Conservation (phyloP, 1,140 invertebrate species). For the Bradysia coprophila region DNA sequence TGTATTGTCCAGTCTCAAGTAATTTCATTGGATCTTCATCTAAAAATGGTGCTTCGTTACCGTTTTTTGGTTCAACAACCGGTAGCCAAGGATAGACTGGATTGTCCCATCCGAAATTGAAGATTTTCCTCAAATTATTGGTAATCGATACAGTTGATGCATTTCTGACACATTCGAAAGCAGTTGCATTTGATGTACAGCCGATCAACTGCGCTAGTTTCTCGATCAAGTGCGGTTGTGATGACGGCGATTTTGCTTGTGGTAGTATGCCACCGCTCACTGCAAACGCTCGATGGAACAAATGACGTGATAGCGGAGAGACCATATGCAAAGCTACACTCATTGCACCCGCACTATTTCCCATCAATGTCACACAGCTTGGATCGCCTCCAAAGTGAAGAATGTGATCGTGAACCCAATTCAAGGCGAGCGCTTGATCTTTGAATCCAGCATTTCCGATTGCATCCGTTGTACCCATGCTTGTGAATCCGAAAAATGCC, state of each 20-base stretch:
- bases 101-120: slow-evolving; percentile 9
- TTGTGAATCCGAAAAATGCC: slow-evolving; percentile 37
- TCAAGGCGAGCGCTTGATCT: slow-evolving; percentile 38
- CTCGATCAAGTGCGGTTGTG: slow-evolving; percentile 27
- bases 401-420: slow-evolving; percentile 44
- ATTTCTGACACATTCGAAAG: not conserved
- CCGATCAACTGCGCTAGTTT: slow-evolving; percentile 21
- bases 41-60: slow-evolving; percentile 40
- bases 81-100: slow-evolving; percentile 27
- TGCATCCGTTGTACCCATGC: slow-evolving; percentile 27
- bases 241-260: slow-evolving; percentile 15
- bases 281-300: slow-evolving; percentile 32
- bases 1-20: slow-evolving; percentile 28
- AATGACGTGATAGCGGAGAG: slow-evolving; percentile 29
- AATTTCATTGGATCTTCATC: slow-evolving; percentile 29
- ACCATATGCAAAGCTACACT: slow-evolving; percentile 33
- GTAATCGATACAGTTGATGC: slow-evolving; percentile 2
- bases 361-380: slow-evolving; percentile 33
- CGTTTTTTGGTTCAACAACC: slow-evolving; percentile 39
- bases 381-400: slow-evolving; percentile 43
- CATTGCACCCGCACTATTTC: slow-evolving; percentile 40
- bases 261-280: slow-evolving; percentile 17
- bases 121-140: slow-evolving; percentile 6
- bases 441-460: slow-evolving; percentile 42
- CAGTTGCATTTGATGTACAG: not conserved